Evolutionary conservation across 2,797 vertebrate genomes (phyloP), one percentile per base, ranked within the genome.

Genomic region (Melanotaenia nigrans): DNA sequence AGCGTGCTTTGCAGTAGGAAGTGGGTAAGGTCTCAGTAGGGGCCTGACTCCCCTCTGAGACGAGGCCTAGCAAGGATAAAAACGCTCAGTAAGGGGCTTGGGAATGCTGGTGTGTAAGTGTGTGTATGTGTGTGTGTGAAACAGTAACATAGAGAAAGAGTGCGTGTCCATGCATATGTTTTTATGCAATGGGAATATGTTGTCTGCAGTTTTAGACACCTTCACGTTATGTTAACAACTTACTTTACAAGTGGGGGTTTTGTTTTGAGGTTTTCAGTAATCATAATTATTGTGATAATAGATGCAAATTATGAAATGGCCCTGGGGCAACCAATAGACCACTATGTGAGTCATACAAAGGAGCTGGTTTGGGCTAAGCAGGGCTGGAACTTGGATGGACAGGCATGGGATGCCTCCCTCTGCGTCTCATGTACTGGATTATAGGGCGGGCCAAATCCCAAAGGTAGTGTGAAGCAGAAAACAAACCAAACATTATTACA

Each of bases 401-500:
- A 94, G 90, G 87, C 90, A 86, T 93, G 92, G 92, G 90, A 94
- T 81, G 75, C 88, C 88, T 93, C 94, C 92, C 91, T 89, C 91
- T 88, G 92, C 86, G 90, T 89, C 89, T 88, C 90, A 91, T 92
- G 92, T 90, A 90, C 91, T 90, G 89, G 91, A 93, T 93, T 92
- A 92, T 89, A 68, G 82, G 86, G 86, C 78, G 83, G 89, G 92
- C 93, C 92, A 87, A 90, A 77, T 88, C 88, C 89, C 88, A 89
- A 93, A 92, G 83, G 91, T 89, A 77, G 86, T 90, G 91, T 85
- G 87, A 89, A 85, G 89, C 86, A 90, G 84, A 84, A 94, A 93
- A 95, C 93, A 95, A 93, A 92, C 91, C 86, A 60, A 90, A 94
- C 92, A 93, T 94, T 93, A 93, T 92, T 90, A 92, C 87, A 82